Evolutionary conservation across 2,113 vertebrate species (phyloP).

Genomic region (Caranx ignobilis): DNA sequence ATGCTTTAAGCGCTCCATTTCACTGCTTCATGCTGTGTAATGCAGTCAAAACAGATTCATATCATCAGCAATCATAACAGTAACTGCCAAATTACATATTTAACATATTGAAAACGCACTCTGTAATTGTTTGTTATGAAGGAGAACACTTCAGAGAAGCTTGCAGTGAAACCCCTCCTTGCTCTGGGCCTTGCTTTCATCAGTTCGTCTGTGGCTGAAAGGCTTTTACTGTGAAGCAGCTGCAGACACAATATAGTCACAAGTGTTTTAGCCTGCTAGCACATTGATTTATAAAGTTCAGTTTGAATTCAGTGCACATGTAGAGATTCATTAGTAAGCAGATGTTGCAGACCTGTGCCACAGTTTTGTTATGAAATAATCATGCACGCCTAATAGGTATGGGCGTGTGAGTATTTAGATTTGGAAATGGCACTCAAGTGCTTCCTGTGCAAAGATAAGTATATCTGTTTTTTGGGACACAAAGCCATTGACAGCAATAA

Average conservation of each 20-base stretch:
- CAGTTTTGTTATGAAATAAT: not conserved
- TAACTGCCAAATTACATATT: conserved; percentile 5
- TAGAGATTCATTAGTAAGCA: not conserved
- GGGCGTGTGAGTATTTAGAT: conserved; percentile 5
- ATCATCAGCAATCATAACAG: not conserved
- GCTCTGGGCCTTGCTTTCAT: not conserved
- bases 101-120: not conserved
- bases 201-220: conserved; percentile 12
- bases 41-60: conserved; percentile 8
- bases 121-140: not conserved
- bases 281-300: conserved; percentile 1
- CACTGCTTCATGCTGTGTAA: not conserved
- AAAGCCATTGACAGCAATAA: not conserved
- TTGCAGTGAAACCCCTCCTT: conserved; percentile 14
- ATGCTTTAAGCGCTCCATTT: not conserved
- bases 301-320: not conserved
- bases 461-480: not conserved
- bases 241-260: not conserved
- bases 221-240: conserved; percentile 18
- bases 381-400: not conserved
- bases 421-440: not conserved
- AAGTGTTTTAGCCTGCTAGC: not conserved
- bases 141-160: conserved; percentile 4
- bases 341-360: not conserved
- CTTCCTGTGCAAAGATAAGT: conserved; percentile 1